Percentiles rank a stretch among this genome's conserved stretches.
Evolutionary conservation across 23 tunicate genomes (phyloP).

Genomic region (Clavelina lepadiformis): DNA sequence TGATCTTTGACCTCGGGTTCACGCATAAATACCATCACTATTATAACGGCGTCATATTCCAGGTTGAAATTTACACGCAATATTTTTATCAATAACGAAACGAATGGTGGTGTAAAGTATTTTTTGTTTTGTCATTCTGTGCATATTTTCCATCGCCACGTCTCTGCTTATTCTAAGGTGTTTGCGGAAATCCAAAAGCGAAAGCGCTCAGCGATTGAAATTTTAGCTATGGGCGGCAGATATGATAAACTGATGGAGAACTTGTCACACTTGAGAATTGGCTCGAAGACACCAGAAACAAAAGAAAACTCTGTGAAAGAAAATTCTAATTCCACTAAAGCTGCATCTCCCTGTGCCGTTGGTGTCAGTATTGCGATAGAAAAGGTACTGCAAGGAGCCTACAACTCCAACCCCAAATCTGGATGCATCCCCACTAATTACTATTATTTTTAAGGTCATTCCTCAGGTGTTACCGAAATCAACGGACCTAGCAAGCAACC

Average conservation of each 20-base stretch:
- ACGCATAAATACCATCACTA: constrained; percentile 54
- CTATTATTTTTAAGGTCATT: too few relatives aligned
- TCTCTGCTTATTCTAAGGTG: constrained; percentile 34
- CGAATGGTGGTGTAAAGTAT: too few relatives aligned
- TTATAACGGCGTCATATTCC: constrained; percentile 73
- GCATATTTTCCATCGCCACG: not conserved
- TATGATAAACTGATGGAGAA: constrained; percentile 55
- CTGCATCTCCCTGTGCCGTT: constrained; percentile 2
- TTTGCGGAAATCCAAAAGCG: constrained; percentile 61
- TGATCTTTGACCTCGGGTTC: constrained; percentile 64
- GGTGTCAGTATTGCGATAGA: constrained; percentile 67
- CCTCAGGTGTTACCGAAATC: too few relatives aligned
- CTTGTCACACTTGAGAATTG: constrained; percentile 11
- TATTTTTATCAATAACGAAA: too few relatives aligned
- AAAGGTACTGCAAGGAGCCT: constrained; percentile 52
- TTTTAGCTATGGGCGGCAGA: constrained; percentile 76
- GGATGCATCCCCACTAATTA: too few relatives aligned
- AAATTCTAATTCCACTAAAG: too few relatives aligned
- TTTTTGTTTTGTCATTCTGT: too few relatives aligned
- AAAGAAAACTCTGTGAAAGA: too few relatives aligned
- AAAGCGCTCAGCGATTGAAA: constrained; percentile 52
- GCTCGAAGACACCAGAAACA: not conserved
- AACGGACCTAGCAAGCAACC: too few relatives aligned
- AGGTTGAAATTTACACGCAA: too few relatives aligned
- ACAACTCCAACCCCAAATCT: too few relatives aligned